These are phyloP conservation scores for Chrysotoxum bicinctum DNA, from an alignment of 2,888 invertebrate species.

Conservation along the genomic window DNA sequence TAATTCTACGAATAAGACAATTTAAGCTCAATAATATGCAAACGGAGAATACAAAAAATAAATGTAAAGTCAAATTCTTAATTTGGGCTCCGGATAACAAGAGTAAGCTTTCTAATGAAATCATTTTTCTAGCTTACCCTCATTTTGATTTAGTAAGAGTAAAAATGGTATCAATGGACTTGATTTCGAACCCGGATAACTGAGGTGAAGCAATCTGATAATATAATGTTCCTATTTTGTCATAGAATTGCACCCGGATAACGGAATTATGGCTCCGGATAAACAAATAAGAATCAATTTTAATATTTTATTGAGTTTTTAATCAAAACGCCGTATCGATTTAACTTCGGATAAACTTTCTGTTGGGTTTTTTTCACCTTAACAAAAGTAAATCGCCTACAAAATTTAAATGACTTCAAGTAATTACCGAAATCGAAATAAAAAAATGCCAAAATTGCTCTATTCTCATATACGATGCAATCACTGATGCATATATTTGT, in stretches of 20 bases:
- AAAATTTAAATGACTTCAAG: constrained; percentile 13
- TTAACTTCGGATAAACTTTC: not conserved
- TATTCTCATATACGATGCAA: not conserved
- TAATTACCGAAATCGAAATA: constrained; percentile 47
- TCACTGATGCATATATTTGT: constrained; percentile 39
- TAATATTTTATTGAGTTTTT: too few species aligned
- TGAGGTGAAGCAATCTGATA: not conserved
- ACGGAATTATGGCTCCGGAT: not conserved
- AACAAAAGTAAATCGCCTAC: too few species aligned
- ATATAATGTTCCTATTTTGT: not conserved
- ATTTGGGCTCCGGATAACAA: not conserved
- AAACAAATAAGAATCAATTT: not conserved
- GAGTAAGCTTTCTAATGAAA: not conserved
- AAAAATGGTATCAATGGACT: too few species aligned
- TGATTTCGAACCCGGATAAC: too few species aligned
- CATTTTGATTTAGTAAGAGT: too few species aligned
- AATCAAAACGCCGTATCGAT: too few species aligned
- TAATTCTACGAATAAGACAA: too few species aligned
- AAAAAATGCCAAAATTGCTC: constrained; percentile 38
- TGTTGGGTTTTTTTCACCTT: too few species aligned
- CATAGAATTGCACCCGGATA: not conserved
- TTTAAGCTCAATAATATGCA: too few species aligned
- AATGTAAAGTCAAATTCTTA: too few species aligned
- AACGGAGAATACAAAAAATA: not conserved
- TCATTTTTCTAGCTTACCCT: too few species aligned